Evolutionary conservation across 2,888 invertebrate genomes (phyloP).

Genomic region (Lamellibrachia columna): DNA sequence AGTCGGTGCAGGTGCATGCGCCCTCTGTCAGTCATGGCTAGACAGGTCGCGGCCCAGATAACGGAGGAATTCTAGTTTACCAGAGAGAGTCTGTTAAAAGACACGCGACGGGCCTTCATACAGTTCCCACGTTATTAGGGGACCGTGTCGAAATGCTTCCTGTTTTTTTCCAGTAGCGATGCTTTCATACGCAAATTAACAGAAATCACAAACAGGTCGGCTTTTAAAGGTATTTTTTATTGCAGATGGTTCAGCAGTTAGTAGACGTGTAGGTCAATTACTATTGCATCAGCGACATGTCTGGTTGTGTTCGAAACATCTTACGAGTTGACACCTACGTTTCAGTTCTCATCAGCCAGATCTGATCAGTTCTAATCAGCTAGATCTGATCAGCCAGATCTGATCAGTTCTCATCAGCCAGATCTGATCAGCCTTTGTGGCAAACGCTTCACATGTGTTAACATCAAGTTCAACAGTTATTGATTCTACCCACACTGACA

Average conservation of each 20-base stretch:
- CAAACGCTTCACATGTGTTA: too few species aligned
- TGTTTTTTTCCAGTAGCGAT: not conserved
- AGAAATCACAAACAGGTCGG: not conserved
- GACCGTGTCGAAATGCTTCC: not conserved
- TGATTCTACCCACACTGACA: too few species aligned
- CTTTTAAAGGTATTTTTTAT: not conserved
- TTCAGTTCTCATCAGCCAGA: too few species aligned
- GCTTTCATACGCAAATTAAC: not conserved
- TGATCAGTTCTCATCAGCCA: too few species aligned
- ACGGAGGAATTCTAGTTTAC: not conserved
- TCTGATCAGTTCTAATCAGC: too few species aligned
- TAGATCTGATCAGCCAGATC: too few species aligned
- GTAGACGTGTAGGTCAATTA: not conserved
- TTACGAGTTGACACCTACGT: too few species aligned
- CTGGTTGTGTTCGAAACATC: not conserved
- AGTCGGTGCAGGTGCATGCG: not conserved
- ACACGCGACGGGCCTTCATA: not conserved
- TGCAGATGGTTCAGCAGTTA: not conserved
- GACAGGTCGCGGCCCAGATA: conserved; percentile 16
- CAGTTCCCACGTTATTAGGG: not conserved
- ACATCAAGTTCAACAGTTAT: too few species aligned
- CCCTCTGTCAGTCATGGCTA: not conserved
- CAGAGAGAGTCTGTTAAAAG: not conserved
- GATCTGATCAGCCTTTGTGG: too few species aligned
- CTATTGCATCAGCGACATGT: not conserved